phyloP scores from a whole-genome alignment of 2,888 invertebrate species.

The Thymelicus acteon region DNA sequence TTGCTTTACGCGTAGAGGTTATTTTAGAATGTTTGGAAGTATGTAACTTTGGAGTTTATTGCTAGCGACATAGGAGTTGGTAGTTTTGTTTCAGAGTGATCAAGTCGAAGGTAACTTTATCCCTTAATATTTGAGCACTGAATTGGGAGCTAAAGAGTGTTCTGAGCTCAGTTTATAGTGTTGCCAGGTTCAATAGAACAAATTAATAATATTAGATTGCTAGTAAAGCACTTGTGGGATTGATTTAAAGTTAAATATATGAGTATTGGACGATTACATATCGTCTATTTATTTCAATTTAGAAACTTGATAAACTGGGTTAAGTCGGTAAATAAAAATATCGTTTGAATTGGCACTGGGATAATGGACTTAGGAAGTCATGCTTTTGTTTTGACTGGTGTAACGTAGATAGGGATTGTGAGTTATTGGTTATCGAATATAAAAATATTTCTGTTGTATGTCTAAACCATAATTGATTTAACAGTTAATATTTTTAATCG shows the following conservation, averaged over 20 bases:
- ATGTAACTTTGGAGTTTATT: conserved; percentile 11
- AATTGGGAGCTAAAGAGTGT: too few species aligned
- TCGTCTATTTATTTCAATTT: not conserved
- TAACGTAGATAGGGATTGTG: conserved; percentile 39
- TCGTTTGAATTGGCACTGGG: not conserved
- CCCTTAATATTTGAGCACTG: too few species aligned
- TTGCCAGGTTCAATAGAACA: too few species aligned
- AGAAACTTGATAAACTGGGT: conserved; percentile 5
- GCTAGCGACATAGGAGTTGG: conserved; percentile 6
- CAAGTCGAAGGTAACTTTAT: too few species aligned
- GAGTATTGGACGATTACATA: not conserved
- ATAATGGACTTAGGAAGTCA: conserved; percentile 1
- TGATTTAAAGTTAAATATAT: not conserved
- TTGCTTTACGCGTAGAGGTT: not conserved
- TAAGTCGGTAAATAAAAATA: not conserved
- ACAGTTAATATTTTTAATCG: conserved; percentile 13
- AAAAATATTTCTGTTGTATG: not conserved
- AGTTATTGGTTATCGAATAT: conserved; percentile 25
- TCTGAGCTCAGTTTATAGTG: too few species aligned
- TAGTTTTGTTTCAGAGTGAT: not conserved
- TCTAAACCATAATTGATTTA: not conserved
- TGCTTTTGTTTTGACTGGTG: conserved; percentile 25
- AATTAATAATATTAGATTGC: not conserved
- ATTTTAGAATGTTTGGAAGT: conserved; percentile 15
- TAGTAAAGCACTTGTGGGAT: not conserved